Evolutionary conservation across 2,888 invertebrate genomes (phyloP).

Genomic region (Plagodis dolabraria): DNA sequence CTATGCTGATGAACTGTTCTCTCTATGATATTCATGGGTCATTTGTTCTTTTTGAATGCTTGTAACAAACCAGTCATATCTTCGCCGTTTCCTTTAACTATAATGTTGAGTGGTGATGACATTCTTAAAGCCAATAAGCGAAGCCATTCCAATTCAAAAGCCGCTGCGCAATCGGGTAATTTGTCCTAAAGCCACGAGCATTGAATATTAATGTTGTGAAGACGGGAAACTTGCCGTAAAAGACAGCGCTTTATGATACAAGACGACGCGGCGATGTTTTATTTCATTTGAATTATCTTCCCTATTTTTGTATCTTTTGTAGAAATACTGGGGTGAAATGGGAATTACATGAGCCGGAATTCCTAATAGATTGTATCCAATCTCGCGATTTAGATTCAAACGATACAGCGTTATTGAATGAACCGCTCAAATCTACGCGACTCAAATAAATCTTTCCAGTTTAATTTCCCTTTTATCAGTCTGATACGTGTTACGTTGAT

Average conservation of each 20-base stretch:
- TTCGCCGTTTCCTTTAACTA: too few relatives aligned
- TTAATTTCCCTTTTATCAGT: not conserved
- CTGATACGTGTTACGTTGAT: not conserved
- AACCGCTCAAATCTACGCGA: not conserved
- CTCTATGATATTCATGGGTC: too few relatives aligned
- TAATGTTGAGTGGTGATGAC: constrained; percentile 6
- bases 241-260: constrained; percentile 7
- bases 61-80: too few relatives aligned
- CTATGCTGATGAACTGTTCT: too few relatives aligned
- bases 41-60: too few relatives aligned
- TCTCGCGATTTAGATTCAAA: not conserved
- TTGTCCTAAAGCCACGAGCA: constrained; percentile 21
- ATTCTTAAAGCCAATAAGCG: constrained; percentile 17
- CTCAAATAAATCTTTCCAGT: not conserved
- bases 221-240: constrained; percentile 17
- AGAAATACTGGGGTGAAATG: not conserved
- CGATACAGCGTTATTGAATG: not conserved
- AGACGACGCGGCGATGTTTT: not conserved
- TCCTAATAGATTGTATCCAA: not conserved
- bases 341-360: not conserved
- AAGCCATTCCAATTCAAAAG: constrained; percentile 26
- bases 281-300: constrained; percentile 3
- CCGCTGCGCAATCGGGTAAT: constrained; percentile 27
- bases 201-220: constrained; percentile 16
- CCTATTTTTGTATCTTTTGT: not conserved